Conservation (phyloP, 2,797 vertebrate genomes). For the Lateolabrax maculatus region DNA sequence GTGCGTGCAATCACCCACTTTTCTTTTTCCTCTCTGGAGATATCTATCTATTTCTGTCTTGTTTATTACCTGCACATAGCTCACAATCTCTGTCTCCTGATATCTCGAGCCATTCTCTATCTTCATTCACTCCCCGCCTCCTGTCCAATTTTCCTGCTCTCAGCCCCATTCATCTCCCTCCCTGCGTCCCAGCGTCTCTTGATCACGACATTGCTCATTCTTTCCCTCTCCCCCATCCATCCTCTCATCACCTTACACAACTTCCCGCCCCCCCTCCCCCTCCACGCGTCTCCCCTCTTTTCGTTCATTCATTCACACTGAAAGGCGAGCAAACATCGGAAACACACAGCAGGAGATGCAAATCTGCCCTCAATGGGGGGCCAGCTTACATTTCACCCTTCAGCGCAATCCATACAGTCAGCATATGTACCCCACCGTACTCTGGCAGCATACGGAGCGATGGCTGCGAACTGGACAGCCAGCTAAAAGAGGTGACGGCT, state of each 20-base stretch:
- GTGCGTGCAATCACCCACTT: slow-evolving; percentile 68
- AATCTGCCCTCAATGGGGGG: slow-evolving; percentile 41
- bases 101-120: slow-evolving; percentile 79
- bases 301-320: slow-evolving; percentile 60
- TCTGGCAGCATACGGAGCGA: slow-evolving; percentile 16
- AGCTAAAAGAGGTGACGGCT: slow-evolving; percentile 42
- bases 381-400: slow-evolving; percentile 43
- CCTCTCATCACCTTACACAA: slow-evolving; percentile 67
- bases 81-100: slow-evolving; percentile 81
- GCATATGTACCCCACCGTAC: slow-evolving; percentile 9
- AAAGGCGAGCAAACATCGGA: slow-evolving; percentile 48
- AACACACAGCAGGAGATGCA: slow-evolving; percentile 62
- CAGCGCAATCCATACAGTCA: slow-evolving; percentile 41
- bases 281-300: not conserved
- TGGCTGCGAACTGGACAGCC: slow-evolving; percentile 50
- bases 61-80: slow-evolving; percentile 83
- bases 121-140: slow-evolving; percentile 83
- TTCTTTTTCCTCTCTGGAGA: slow-evolving; percentile 75
- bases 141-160: slow-evolving; percentile 83
- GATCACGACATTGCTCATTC: slow-evolving; percentile 80
- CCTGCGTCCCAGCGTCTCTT: slow-evolving; percentile 76
- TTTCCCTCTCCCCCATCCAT: slow-evolving; percentile 65
- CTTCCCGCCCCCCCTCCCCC: slow-evolving; percentile 25
- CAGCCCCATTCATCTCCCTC: slow-evolving; percentile 83
- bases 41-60: slow-evolving; percentile 81